Conservation (phyloP, 2,113 vertebrate genomes). For the Oophaga pumilio region DNA sequence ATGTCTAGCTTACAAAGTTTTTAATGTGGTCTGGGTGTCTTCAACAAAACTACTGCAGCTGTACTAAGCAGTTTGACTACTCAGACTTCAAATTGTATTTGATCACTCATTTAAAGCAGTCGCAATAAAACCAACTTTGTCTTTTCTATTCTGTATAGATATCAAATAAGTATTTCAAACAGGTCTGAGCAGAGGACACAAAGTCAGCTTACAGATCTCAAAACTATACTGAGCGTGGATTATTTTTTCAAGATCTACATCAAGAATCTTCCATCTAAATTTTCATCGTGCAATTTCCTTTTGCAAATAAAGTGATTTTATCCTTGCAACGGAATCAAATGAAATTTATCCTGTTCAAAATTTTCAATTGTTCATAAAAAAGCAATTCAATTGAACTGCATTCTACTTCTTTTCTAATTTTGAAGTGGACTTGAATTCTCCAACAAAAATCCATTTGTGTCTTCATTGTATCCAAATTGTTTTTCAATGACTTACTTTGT, state of each 20-base stretch:
- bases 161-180: conserved; percentile 54
- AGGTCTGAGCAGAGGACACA: conserved; percentile 56
- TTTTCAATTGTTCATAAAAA: conserved; percentile 13
- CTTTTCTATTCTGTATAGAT: conserved; percentile 42
- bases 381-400: conserved; percentile 5
- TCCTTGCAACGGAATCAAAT: conserved; percentile 26
- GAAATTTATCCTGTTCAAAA: conserved; percentile 22
- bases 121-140: conserved; percentile 52
- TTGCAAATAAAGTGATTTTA: conserved; percentile 54
- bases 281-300: conserved; percentile 45
- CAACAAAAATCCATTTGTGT: neutral
- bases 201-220: conserved; percentile 53
- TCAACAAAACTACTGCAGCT: neutral
- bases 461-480: neutral
- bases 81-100: conserved; percentile 70
- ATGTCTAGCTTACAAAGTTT: neutral
- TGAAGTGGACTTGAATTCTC: conserved; percentile 27
- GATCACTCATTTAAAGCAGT: conserved; percentile 89
- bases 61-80: neutral
- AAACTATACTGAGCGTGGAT: conserved; percentile 51
- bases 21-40: neutral
- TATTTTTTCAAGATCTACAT: conserved; percentile 51
- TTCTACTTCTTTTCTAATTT: conserved; percentile 18
- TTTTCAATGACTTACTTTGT: neutral
- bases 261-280: conserved; percentile 54